phyloP scores from a whole-genome alignment of 2,113 vertebrate species.

The Rutilus rutilus region DNA sequence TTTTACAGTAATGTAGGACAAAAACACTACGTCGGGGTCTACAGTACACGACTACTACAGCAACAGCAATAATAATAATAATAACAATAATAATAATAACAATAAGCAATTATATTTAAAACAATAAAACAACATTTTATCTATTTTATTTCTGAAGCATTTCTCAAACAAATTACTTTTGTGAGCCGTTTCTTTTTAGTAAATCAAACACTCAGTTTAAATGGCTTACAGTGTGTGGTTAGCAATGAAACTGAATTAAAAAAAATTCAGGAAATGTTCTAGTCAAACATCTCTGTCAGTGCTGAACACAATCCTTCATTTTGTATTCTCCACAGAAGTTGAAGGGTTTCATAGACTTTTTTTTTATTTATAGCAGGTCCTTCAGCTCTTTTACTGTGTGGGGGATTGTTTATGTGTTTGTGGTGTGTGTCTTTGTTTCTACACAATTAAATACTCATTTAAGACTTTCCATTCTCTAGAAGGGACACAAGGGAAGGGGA shows the following conservation, averaged over 20 bases:
- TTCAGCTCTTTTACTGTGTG: background rate
- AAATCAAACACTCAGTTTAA: background rate
- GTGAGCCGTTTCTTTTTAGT: background rate
- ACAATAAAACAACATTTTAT: no score
- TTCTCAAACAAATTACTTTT: background rate
- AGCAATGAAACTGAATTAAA: background rate
- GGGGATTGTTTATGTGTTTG: background rate
- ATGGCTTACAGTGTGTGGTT: background rate
- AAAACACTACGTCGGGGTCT: no score
- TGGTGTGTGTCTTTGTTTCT: constrained; percentile 1
- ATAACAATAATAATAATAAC: no score
- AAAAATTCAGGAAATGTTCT: background rate
- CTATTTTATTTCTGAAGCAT: no score
- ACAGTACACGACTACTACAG: no score
- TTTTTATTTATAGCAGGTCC: background rate
- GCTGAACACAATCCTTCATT: background rate
- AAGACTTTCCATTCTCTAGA: constrained; percentile 2
- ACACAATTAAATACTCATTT: constrained; percentile 18
- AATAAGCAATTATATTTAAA: no score
- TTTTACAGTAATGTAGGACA: no score
- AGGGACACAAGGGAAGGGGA: background rate
- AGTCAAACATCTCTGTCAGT: background rate
- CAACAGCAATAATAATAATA: no score
- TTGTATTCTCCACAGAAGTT: background rate
- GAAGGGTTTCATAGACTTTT: background rate